phyloP scores from a whole-genome alignment of 2,113 vertebrate genomes.

The Clarias gariepinus region DNA sequence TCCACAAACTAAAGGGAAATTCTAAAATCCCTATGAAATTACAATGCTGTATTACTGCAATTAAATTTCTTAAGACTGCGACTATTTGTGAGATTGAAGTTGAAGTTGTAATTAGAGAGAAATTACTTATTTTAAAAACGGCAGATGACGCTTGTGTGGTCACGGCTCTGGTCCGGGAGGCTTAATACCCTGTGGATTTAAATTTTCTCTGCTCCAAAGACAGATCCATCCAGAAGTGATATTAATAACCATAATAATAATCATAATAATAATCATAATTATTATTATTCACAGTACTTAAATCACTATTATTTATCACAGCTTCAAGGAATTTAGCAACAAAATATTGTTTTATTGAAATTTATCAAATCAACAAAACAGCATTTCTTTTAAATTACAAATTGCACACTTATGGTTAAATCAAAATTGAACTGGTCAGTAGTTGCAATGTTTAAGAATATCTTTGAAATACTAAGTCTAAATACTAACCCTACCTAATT shows the following conservation, averaged over 20 bases:
- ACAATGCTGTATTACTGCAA: not conserved
- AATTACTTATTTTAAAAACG: not conserved
- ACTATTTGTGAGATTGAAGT: too few relatives aligned
- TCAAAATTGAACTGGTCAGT: not conserved
- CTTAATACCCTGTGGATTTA: not conserved
- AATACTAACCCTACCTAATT: too few relatives aligned
- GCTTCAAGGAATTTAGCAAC: not conserved
- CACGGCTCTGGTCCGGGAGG: not conserved
- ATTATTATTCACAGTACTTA: not conserved
- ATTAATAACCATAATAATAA: not conserved
- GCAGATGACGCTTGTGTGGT: too few relatives aligned
- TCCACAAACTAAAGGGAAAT: not conserved
- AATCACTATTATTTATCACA: not conserved
- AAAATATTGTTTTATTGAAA: not conserved
- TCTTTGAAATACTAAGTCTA: not conserved
- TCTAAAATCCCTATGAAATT: not conserved
- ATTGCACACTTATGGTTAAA: not conserved
- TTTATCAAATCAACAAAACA: not conserved
- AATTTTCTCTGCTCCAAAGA: constrained; percentile 10
- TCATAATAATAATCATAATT: not conserved
- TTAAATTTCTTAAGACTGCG: not conserved
- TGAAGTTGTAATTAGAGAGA: not conserved
- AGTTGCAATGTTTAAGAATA: not conserved
- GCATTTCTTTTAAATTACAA: not conserved
- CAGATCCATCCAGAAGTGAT: not conserved